Evolutionary conservation across 2,113 vertebrate genomes (phyloP).

Genomic region (Eretmochelys imbricata): DNA sequence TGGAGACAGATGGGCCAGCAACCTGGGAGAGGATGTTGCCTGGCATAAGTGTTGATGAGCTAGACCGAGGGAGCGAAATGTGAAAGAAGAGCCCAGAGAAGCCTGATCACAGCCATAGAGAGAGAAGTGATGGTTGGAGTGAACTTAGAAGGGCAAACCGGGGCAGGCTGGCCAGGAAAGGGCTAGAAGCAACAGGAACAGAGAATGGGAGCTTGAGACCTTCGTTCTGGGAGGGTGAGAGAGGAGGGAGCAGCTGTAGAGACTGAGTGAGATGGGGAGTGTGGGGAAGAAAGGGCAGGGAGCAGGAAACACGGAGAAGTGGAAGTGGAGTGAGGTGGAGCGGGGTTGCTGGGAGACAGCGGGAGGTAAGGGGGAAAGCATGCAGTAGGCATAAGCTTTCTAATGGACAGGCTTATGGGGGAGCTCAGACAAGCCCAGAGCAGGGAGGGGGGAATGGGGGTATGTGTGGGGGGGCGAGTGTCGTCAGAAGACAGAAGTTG

Average conservation of each 20-base stretch:
- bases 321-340: background rate
- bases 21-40: background rate
- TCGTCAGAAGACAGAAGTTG: background rate
- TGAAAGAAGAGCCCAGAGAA: too few relatives aligned
- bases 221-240: background rate
- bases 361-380: background rate
- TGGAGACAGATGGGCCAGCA: background rate
- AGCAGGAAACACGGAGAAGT: background rate
- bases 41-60: background rate
- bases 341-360: background rate
- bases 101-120: background rate
- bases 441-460: background rate
- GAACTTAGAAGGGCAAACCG: background rate
- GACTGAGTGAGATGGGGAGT: background rate
- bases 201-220: background rate
- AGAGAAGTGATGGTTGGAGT: background rate
- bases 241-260: background rate
- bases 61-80: too few relatives aligned
- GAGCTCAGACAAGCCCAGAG: background rate
- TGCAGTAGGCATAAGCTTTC: background rate
- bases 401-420: background rate
- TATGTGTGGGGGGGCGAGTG: background rate
- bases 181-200: background rate
- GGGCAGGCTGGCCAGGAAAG: background rate
- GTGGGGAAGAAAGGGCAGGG: background rate